Conservation (phyloP, 2,113 vertebrate genomes). For the Crotalus helleri region DNA sequence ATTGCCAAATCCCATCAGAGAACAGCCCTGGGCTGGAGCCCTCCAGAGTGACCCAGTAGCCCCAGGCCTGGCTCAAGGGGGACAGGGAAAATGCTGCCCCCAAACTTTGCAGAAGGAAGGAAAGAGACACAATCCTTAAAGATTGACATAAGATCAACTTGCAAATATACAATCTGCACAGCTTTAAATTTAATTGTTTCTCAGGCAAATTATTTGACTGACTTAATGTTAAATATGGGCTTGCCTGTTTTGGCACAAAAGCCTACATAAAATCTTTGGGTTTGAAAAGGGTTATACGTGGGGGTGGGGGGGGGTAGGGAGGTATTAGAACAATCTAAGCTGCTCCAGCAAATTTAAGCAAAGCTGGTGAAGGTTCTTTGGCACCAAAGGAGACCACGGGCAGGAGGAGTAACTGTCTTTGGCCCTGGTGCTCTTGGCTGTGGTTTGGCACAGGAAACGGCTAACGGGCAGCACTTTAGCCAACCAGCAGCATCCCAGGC, state of each 20-base stretch:
- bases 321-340: background rate
- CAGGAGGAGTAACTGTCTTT: too few species aligned
- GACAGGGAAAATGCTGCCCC: background rate
- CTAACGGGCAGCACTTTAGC: background rate
- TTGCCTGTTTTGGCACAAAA: background rate
- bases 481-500: background rate
- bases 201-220: background rate
- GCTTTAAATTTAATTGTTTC: background rate
- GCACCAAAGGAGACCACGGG: too few species aligned
- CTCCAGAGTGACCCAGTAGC: conserved; percentile 35
- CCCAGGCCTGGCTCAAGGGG: background rate
- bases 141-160: background rate
- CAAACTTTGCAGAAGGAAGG: background rate
- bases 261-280: background rate
- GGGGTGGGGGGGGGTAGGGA: background rate
- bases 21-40: background rate
- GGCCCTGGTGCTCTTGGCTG: rapidly evolving
- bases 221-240: too few species aligned
- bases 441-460: too few species aligned
- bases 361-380: background rate
- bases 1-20: background rate
- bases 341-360: background rate
- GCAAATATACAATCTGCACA: background rate
- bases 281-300: background rate
- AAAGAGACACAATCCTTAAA: background rate